A percentile compares a stretch with the other conserved stretches of the same genome.
Evolutionary conservation across 2,797 vertebrate genomes (phyloP).

Genomic region (Catostomus latipinnis): DNA sequence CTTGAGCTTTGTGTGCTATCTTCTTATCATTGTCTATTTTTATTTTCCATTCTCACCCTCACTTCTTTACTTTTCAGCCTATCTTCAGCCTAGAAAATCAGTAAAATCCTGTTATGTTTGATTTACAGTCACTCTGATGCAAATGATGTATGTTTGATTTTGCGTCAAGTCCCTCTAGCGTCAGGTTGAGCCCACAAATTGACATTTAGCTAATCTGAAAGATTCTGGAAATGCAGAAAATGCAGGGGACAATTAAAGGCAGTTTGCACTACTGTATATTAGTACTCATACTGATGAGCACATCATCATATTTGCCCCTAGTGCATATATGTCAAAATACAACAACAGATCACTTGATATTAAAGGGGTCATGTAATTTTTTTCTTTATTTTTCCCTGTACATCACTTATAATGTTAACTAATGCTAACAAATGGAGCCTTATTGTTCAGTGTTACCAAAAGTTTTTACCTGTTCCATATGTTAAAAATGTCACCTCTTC

Average conservation of each 20-base stretch:
- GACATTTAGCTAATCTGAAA: constrained; percentile 17
- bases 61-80: constrained; percentile 25
- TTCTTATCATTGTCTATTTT: constrained; percentile 46
- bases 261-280: too few relatives aligned
- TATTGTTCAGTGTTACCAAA: neutral
- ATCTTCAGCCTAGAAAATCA: constrained; percentile 49
- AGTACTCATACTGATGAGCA: neutral
- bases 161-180: constrained; percentile 1
- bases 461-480: neutral
- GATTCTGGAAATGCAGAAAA: neutral
- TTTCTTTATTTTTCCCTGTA: too few relatives aligned
- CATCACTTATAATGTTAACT: too few relatives aligned
- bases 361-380: neutral
- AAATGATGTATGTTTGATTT: constrained; percentile 28
- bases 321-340: neutral
- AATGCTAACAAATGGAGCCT: too few relatives aligned
- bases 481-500: neutral
- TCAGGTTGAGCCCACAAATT: neutral
- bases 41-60: constrained; percentile 17
- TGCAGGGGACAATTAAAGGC: neutral
- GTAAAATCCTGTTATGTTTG: constrained; percentile 64
- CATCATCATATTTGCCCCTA: neutral
- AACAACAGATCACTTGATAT: neutral
- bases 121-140: constrained; percentile 66
- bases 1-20: neutral